Percentiles rank a stretch among this genome's conserved stretches.
These are phyloP conservation scores for Drosophila neoperkinsi DNA, from an alignment of 2,888 invertebrate genomes.

Conservation along the genomic window DNA sequence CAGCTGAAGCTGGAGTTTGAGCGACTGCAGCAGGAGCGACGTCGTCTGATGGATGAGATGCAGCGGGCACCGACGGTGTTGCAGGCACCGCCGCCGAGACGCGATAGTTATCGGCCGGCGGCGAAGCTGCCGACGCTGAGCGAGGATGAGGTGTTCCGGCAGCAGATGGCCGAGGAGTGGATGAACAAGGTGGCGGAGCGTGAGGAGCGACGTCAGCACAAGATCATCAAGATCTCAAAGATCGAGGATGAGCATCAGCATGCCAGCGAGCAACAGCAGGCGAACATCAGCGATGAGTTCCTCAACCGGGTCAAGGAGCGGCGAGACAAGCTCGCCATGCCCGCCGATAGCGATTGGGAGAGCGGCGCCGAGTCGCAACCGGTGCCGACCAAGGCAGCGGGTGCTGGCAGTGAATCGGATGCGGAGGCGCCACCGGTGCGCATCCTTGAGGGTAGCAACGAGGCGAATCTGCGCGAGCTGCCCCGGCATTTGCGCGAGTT, in stretches of 20 bases:
- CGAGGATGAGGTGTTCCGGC: constrained; percentile 90
- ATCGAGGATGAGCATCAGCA: constrained; percentile 79
- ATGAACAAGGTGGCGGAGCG: constrained; percentile 91
- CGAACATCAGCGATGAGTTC: constrained; percentile 90
- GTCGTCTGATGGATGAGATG: constrained; percentile 83
- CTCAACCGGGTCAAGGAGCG: constrained; percentile 91
- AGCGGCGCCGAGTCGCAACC: constrained; percentile 86
- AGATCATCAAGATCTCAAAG: constrained; percentile 92
- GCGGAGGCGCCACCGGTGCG: constrained; percentile 86
- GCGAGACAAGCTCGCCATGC: constrained; percentile 89
- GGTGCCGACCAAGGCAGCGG: constrained; percentile 67
- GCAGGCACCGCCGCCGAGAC: constrained; percentile 65
- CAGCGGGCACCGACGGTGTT: constrained; percentile 64
- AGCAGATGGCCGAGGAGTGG: constrained; percentile 94
- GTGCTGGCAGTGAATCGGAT: constrained; percentile 68
- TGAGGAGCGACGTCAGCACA: constrained; percentile 91
- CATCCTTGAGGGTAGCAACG: constrained; percentile 88
- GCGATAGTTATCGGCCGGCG: constrained; percentile 78
- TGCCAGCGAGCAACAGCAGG: constrained; percentile 50
- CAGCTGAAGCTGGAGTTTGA: constrained; percentile 88
- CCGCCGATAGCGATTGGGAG: constrained; percentile 88
- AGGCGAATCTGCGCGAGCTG: constrained; percentile 88
- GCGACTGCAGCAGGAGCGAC: constrained; percentile 87
- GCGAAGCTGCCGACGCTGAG: constrained; percentile 86
- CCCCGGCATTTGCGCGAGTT: constrained; percentile 93